Base-by-base conservation (phyloP, 1,140 invertebrate species). In the Saccostrea glomerata region DNA sequence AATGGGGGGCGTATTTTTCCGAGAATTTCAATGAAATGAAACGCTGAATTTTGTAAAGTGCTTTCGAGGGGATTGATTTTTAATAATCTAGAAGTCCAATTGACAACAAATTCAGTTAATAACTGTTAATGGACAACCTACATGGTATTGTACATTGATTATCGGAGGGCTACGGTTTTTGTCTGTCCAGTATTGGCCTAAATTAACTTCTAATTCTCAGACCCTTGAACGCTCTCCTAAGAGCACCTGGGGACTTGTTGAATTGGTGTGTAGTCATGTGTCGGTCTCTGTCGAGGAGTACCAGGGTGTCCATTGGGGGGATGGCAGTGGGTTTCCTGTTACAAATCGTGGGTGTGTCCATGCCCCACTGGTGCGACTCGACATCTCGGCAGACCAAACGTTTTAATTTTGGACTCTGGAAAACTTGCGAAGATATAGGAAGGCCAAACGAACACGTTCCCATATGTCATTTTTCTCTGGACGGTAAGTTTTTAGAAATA, bases 291-390 rank as follows among this genome's bases (percentile, higher is more conserved):
- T 77, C 70, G 11, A 15, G 23, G 25, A 30, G 70, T 25, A 77
- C 70, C 23, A 77, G 23, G 25, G 12, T 77, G 7, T 77, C 70
- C 7, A 17, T 77, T 5, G 70, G 70, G 25, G 70, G 70, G 25
- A 77, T 77, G 70, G 70, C 15, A 23, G 11, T 77, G 25, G 70
- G 70, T 11, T 77, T 77, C 25, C 70, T 77, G 70, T 36, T 77
- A 30, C 70, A 77, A 36, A 77, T 77, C 4, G 25, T 77, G 23
- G 70, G 70, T 13, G 7, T 77, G 25, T 30, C 70, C 2, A 77
- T 77, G 70, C 30, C 70, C 12, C 70, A 77, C 25, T 77, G 70
- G 70, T 77, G 70, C 70, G 70, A 77, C 25, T 77, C 70, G 9
- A 77, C 70, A 36, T 6, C 23, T 11, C 70, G 15, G 23, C 70